These are phyloP conservation scores for Didymodactylos carnosus DNA, from an alignment of 2,888 invertebrate species.

Conservation along the genomic window DNA sequence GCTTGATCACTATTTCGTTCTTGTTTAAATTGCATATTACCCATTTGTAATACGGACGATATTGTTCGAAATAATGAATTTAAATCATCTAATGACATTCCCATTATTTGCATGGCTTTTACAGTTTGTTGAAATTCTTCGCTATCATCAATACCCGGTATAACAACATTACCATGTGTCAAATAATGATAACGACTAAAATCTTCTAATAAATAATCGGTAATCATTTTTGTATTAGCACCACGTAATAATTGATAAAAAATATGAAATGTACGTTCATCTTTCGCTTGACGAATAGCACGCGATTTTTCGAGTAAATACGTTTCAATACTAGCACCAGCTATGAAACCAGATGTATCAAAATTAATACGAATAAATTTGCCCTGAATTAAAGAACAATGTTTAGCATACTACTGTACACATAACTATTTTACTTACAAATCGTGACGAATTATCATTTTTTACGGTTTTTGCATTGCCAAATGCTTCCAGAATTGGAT, in stretches of 20 bases:
- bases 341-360: conserved; percentile 94
- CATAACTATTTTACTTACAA: conserved; percentile 76
- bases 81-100: conserved; percentile 81
- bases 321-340: conserved; percentile 97
- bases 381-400: conserved; percentile 47
- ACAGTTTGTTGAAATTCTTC: conserved; percentile 81
- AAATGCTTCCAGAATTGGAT: conserved; percentile 97
- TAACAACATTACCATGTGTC: conserved; percentile 61
- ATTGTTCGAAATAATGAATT: conserved; percentile 81
- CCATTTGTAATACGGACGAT: conserved; percentile 81
- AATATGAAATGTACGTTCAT: conserved; percentile 94
- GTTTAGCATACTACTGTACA: too few relatives aligned
- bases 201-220: conserved; percentile 77
- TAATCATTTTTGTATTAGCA: conserved; percentile 50
- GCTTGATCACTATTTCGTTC: conserved; percentile 97
- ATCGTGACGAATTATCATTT: conserved; percentile 99
- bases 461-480: conserved; percentile 99
- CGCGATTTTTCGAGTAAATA: conserved; percentile 95
- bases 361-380: conserved; percentile 99
- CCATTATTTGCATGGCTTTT: conserved; percentile 97
- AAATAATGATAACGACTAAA: conserved; percentile 77
- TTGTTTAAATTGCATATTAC: conserved; percentile 95
- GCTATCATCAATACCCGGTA: conserved; percentile 42
- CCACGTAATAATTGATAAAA: conserved; percentile 91
- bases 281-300: conserved; percentile 88